Percentiles rank a stretch among this genome's conserved stretches.
phyloP scores from a whole-genome alignment of 2,888 invertebrate genomes.

The Lutraria lutraria region DNA sequence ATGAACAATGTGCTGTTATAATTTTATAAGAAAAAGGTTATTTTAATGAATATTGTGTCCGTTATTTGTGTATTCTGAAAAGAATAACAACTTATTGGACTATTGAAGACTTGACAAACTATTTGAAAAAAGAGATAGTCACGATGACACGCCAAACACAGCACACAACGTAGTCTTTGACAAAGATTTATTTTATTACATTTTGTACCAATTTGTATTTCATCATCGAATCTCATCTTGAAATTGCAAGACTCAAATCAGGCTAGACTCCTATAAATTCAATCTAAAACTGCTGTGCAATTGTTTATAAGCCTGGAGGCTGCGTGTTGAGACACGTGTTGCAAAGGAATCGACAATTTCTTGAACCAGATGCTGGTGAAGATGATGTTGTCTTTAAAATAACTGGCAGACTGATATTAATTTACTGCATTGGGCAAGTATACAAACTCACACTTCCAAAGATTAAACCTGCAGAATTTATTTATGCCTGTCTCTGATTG shows the following conservation, averaged over 20 bases:
- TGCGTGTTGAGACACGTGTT: not conserved
- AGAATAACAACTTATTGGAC: too few relatives aligned
- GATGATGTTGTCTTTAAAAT: not conserved
- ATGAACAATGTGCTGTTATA: too few relatives aligned
- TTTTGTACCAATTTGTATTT: not conserved
- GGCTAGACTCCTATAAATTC: slow-evolving; percentile 10
- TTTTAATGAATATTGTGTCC: too few relatives aligned
- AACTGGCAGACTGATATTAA: not conserved
- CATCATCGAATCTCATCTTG: not conserved
- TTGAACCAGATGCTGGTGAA: slow-evolving; percentile 8
- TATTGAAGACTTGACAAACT: too few relatives aligned
- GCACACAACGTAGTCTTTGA: not conserved
- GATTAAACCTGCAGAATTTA: too few relatives aligned
- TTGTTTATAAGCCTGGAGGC: slow-evolving; percentile 23
- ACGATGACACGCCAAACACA: not conserved
- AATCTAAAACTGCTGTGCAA: not conserved
- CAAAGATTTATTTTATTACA: slow-evolving; percentile 19
- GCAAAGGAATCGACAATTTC: slow-evolving; percentile 8
- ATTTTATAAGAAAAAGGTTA: too few relatives aligned
- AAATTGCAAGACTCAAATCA: not conserved
- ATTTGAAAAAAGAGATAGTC: too few relatives aligned
- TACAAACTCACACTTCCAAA: too few relatives aligned
- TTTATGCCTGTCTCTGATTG: too few relatives aligned
- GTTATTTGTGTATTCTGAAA: too few relatives aligned
- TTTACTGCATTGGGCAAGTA: not conserved